These are phyloP conservation scores for Vulpes vulpes DNA, from an alignment of 2,113 vertebrate genomes.

Conservation along the genomic window DNA sequence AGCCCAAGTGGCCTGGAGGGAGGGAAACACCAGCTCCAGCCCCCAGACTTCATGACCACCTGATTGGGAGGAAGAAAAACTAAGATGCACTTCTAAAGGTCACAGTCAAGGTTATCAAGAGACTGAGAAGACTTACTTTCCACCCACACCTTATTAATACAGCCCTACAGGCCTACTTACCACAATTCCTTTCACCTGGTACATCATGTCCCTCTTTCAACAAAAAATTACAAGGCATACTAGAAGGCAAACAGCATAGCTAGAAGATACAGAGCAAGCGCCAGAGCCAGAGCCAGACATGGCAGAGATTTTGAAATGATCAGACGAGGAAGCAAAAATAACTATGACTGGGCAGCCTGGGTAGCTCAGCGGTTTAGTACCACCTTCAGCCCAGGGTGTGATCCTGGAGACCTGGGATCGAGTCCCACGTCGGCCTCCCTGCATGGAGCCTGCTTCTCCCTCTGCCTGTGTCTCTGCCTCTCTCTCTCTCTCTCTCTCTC, in stretches of 20 bases:
- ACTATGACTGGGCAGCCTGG: background rate
- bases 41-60: background rate
- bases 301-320: background rate
- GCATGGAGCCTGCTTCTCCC: no score
- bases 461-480: no score
- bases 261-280: background rate
- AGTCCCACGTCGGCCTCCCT: no score
- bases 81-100: background rate
- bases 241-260: background rate
- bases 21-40: background rate
- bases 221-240: background rate
- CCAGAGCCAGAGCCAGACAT: background rate
- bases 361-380: no score
- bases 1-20: background rate
- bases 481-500: no score
- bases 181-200: background rate
- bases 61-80: background rate
- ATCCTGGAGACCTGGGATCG: no score
- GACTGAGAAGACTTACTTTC: background rate
- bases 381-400: no score
- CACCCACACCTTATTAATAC: background rate
- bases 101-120: background rate
- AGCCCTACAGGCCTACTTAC: background rate
- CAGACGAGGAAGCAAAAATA: background rate
- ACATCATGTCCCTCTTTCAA: background rate